These are phyloP conservation scores for Stegodyphus dumicola DNA, from an alignment of 1,140 invertebrate genomes.

Conservation along the genomic window DNA sequence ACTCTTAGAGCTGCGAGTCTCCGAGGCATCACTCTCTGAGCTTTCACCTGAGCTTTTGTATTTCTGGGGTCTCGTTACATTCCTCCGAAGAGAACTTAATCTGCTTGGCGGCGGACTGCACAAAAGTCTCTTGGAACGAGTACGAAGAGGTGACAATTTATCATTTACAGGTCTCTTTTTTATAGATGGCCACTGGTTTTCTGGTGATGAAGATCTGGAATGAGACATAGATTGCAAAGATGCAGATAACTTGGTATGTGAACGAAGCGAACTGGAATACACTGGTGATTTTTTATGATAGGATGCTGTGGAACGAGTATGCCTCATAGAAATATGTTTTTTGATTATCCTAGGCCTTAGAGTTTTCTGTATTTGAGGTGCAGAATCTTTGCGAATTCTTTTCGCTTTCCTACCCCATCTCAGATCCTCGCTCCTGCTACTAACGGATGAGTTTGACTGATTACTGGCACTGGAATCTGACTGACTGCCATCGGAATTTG, in stretches of 20 bases:
- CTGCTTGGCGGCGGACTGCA: neutral
- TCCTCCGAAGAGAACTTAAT: neutral
- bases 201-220: neutral
- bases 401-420: slow-evolving; percentile 2
- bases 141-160: neutral
- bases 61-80: neutral
- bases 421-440: slow-evolving; percentile 1
- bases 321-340: neutral
- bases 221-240: neutral
- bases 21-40: slow-evolving; percentile 36
- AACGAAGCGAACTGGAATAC: neutral
- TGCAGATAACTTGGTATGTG: neutral
- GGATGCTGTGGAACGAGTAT: slow-evolving; percentile 12
- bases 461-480: slow-evolving; percentile 29
- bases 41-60: neutral
- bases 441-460: neutral
- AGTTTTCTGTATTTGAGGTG: neutral
- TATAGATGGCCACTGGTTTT: neutral
- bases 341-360: slow-evolving; percentile 8
- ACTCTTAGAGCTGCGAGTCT: slow-evolving; percentile 3
- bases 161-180: neutral
- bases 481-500: slow-evolving; percentile 11
- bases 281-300: slow-evolving; percentile 5
- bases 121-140: neutral
- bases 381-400: slow-evolving; percentile 3